Evolutionary conservation across 2,113 vertebrate species (phyloP).

Genomic region (Centropus unirufus): DNA sequence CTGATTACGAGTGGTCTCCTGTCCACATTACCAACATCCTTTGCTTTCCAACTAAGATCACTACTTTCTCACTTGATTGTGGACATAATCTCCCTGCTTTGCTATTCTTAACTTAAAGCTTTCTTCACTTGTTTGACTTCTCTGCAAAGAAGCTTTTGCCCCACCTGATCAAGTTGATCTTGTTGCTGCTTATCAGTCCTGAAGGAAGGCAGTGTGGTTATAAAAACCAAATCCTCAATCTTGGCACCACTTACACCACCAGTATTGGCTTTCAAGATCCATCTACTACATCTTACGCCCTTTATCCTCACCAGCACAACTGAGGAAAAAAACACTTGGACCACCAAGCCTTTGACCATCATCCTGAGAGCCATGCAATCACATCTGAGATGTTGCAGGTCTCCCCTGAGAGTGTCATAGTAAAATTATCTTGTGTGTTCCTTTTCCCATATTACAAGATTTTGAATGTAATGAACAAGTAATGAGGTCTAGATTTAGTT

Average conservation of each 20-base stretch:
- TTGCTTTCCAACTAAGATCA: neutral
- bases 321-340: rapidly evolving
- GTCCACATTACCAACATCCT: neutral
- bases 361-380: neutral
- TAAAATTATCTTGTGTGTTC: neutral
- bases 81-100: neutral
- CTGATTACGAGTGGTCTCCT: neutral
- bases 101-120: neutral
- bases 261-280: neutral
- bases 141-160: neutral
- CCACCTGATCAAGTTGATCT: neutral
- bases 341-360: neutral
- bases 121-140: neutral
- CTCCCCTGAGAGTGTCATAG: neutral
- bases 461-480: neutral
- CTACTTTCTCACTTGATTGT: neutral
- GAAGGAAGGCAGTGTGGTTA: neutral
- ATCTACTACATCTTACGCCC: neutral
- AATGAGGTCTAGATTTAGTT: neutral
- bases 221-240: neutral
- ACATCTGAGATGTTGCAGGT: neutral
- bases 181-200: neutral
- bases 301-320: neutral
- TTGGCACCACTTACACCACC: neutral
- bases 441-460: neutral